phyloP scores from a whole-genome alignment of 2,888 invertebrate species.

The Noctuana brunneofusca region DNA sequence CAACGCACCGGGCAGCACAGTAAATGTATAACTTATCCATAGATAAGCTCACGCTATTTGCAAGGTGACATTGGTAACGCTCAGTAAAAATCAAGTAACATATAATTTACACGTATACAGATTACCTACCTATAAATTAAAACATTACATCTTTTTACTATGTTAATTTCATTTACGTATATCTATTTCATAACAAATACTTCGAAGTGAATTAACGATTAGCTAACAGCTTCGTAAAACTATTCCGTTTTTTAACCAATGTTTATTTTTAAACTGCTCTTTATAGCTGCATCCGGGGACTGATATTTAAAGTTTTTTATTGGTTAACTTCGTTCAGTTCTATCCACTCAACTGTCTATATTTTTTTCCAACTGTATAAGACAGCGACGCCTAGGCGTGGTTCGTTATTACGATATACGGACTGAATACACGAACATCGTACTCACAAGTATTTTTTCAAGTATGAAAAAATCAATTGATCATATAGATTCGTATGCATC shows the following conservation, averaged over 20 bases:
- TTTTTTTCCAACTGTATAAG: background rate
- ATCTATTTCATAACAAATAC: background rate
- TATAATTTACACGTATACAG: too few relatives aligned
- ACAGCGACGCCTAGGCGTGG: background rate
- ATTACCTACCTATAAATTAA: background rate
- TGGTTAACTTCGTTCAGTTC: background rate
- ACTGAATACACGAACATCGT: background rate
- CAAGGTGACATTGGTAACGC: constrained; percentile 2
- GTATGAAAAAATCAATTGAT: background rate
- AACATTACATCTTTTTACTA: background rate
- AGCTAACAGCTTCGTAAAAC: background rate
- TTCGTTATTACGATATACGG: background rate
- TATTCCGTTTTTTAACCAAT: background rate
- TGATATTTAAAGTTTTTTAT: background rate
- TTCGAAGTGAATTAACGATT: background rate
- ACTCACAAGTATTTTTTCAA: too few relatives aligned
- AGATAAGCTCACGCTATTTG: background rate
- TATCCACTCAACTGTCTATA: background rate
- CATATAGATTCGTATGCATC: too few relatives aligned
- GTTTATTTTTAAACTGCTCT: constrained; percentile 6
- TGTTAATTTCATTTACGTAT: background rate
- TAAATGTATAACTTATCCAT: background rate
- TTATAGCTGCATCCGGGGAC: background rate
- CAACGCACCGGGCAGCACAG: background rate
- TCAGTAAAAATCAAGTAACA: background rate